Base-by-base conservation (phyloP, 2,113 vertebrate species). In the Sorex araneus region DNA sequence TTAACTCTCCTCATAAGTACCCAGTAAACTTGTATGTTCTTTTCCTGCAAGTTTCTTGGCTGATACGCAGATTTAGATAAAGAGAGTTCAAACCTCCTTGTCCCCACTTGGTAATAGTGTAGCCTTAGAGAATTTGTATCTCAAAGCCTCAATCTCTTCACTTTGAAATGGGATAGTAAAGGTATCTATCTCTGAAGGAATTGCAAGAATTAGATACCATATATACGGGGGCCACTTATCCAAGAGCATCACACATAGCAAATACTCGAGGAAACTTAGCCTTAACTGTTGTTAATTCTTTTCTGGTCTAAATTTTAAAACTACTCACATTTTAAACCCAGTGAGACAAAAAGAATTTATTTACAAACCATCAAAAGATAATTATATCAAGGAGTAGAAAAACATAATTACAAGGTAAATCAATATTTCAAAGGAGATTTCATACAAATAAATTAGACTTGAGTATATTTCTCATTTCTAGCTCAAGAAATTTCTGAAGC, bases 401-500 rank as follows among this genome's bases (percentile, higher is more conserved):
- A 90, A 76, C 32, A 70, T 80, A 94, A 84, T 87, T 84, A 84
- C 27, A 82, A 74, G 12, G 50, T 87, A 94, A 93, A 87, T 54
- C 87, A 91, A 88, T 93, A 94, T 69, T 90, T 76, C 80, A 84
- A 92, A 86, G 69, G 19, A 30, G 32, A 92, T 84, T 94, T 92
- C 43, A 89, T 57, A 91, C 50, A 79, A 64, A 89, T 34, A 90
- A 95, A 84, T 86, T 91, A 95, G 21, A 83, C 57, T 87, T 85
- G 83, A 85, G 87, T 10, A 27, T 86, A 84, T 84, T 93, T 94
- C 83, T 93, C 71, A 83, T 76, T 92, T 96, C 86, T 63, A 94
- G 32, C 67, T 75, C 32, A 90, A 95, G 80, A 79, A 60, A 93
- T 92, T 93, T 94, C 79, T 84, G 67, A 88, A 83, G 88, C 75